These are phyloP conservation scores for Hozukius guyotensis DNA, from an alignment of 2,797 vertebrate genomes.

Conservation along the genomic window DNA sequence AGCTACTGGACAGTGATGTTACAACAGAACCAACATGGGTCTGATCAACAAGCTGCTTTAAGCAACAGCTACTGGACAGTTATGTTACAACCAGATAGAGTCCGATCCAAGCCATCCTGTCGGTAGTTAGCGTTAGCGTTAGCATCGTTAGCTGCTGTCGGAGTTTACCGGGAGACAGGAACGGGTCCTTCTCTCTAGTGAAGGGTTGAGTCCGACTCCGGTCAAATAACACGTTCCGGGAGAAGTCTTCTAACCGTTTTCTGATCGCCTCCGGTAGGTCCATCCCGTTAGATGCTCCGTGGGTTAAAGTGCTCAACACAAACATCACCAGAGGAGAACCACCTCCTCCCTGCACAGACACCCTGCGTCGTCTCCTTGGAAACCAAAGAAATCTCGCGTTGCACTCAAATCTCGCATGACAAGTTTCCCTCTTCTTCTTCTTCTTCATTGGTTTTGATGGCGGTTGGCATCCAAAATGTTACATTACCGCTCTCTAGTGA, in stretches of 20 bases:
- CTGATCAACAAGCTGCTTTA: no score
- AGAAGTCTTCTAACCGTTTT: conserved; percentile 80
- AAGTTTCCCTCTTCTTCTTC: not conserved
- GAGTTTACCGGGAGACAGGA: conserved; percentile 69
- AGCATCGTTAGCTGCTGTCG: not conserved
- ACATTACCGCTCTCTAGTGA: no score
- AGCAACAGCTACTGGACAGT: no score
- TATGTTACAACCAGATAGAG: rapidly evolving
- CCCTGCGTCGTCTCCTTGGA: conserved; percentile 55
- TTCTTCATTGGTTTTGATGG: no score
- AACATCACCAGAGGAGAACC: not conserved
- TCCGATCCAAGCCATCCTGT: rapidly evolving
- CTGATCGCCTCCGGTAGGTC: conserved; percentile 79
- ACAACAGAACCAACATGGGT: no score
- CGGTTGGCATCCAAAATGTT: no score
- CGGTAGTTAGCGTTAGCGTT: not conserved
- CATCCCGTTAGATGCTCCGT: conserved; percentile 53
- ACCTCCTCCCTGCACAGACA: not conserved
- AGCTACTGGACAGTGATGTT: not conserved
- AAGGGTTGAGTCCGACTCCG: conserved; percentile 53
- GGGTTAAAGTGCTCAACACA: not conserved
- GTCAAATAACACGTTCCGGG: conserved; percentile 81
- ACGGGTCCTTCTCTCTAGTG: conserved; percentile 52
- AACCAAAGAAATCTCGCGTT: conserved; percentile 55
- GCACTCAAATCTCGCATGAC: conserved; percentile 9